Percentiles rank a stretch among this genome's conserved stretches.
phyloP scores from a whole-genome alignment of 2,113 vertebrate genomes.

The Neolamprologus modestus region DNA sequence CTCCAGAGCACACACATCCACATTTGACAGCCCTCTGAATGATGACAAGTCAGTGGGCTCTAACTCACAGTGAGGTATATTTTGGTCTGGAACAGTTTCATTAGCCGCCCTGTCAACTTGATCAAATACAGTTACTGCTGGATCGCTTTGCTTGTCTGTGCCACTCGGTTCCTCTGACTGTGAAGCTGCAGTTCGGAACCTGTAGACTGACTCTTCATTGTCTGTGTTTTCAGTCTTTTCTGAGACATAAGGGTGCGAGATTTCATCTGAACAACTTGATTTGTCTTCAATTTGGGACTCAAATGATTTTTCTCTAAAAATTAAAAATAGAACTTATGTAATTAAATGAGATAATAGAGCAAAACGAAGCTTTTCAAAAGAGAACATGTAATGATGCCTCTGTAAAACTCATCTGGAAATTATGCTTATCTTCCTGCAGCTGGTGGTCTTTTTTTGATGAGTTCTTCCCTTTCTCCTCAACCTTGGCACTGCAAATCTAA shows the following conservation, averaged over 20 bases:
- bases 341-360: background rate
- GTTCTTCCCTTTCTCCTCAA: background rate
- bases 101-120: background rate
- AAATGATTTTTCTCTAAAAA: conserved; percentile 44
- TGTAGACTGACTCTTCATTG: background rate
- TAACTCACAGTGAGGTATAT: background rate
- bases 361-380: background rate
- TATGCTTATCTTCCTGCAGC: background rate
- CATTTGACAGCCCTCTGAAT: background rate
- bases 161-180: conserved; percentile 6
- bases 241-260: background rate
- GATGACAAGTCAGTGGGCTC: background rate
- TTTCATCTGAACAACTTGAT: background rate
- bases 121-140: background rate
- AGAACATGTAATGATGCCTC: background rate
- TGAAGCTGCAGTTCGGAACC: background rate
- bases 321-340: background rate
- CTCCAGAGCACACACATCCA: conserved; percentile 45
- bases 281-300: conserved; percentile 11
- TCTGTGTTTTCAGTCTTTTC: background rate
- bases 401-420: background rate
- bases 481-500: background rate
- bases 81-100: conserved; percentile 10
- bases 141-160: background rate
- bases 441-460: background rate